Conservation (phyloP, 2,797 vertebrate species). For the Lacerta bilineata region DNA sequence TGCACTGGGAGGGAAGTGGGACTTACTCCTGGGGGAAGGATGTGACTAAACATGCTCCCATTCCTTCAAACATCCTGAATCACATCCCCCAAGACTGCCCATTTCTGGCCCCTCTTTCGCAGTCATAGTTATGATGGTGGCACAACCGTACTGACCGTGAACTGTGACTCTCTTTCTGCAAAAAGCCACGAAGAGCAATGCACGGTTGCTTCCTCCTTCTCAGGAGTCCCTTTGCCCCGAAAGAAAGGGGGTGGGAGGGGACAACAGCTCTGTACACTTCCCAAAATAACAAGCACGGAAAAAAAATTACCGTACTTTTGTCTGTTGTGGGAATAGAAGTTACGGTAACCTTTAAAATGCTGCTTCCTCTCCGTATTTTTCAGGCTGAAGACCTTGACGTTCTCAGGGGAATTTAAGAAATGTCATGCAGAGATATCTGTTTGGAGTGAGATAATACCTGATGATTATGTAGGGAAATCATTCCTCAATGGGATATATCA, state of each 20-base stretch:
- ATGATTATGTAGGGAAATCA: slow-evolving; percentile 56
- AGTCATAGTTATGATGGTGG: background rate
- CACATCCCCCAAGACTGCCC: background rate
- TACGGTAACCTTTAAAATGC: slow-evolving; percentile 75
- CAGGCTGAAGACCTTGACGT: slow-evolving; percentile 65
- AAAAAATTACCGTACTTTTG: slow-evolving; percentile 74
- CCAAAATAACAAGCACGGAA: slow-evolving; percentile 73
- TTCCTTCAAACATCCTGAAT: background rate
- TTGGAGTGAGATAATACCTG: slow-evolving; percentile 58
- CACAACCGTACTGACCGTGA: background rate
- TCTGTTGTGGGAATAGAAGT: slow-evolving; percentile 74
- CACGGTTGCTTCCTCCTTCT: slow-evolving; percentile 62
- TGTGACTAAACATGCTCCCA: background rate
- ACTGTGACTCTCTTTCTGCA: slow-evolving; percentile 25
- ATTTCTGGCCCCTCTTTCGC: background rate
- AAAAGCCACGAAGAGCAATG: slow-evolving; percentile 58
- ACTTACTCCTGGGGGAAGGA: background rate
- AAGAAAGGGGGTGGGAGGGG: background rate
- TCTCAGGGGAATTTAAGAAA: slow-evolving; percentile 75
- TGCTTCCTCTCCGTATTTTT: slow-evolving; percentile 74
- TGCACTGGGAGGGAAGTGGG: background rate
- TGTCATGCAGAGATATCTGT: slow-evolving; percentile 45
- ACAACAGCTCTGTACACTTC: slow-evolving; percentile 75
- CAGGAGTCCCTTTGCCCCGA: slow-evolving; percentile 61
- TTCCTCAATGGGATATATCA: slow-evolving; percentile 53